Conservation (phyloP, 2,888 invertebrate genomes). For the Eledone cirrhosa region DNA sequence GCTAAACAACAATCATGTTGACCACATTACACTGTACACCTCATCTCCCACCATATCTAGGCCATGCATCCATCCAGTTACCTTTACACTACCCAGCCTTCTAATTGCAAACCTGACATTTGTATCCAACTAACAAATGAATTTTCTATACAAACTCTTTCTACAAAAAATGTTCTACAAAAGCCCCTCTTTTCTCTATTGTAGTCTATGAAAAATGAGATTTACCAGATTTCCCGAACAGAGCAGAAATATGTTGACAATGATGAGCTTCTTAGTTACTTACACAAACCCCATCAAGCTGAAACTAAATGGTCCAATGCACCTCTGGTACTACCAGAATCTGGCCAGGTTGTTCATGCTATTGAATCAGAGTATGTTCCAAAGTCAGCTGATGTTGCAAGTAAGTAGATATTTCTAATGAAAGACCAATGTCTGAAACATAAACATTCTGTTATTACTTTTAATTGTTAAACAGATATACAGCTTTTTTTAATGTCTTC, state of each 20-base stretch:
- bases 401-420: not conserved
- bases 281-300: slow-evolving; percentile 38
- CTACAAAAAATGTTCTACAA: too few species aligned
- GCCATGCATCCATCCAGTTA: too few species aligned
- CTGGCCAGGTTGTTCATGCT: slow-evolving; percentile 62
- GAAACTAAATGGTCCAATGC: slow-evolving; percentile 37
- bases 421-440: too few species aligned
- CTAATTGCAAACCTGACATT: too few species aligned
- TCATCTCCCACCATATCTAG: too few species aligned
- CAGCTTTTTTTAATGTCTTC: not conserved
- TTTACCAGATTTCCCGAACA: slow-evolving; percentile 45
- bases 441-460: too few species aligned
- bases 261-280: slow-evolving; percentile 39
- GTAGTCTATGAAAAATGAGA: slow-evolving; percentile 34
- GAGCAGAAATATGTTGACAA: slow-evolving; percentile 37
- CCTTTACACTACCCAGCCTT: too few species aligned
- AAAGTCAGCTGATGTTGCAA: slow-evolving; percentile 40
- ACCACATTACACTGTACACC: too few species aligned
- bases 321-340: slow-evolving; percentile 54
- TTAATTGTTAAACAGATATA: not conserved
- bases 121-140: too few species aligned
- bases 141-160: too few species aligned
- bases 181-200: not conserved
- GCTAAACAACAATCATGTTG: too few species aligned
- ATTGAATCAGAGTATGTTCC: slow-evolving; percentile 61